Evolutionary conservation across 2,113 vertebrate genomes (phyloP).

Genomic region (Oryzias melastigma): DNA sequence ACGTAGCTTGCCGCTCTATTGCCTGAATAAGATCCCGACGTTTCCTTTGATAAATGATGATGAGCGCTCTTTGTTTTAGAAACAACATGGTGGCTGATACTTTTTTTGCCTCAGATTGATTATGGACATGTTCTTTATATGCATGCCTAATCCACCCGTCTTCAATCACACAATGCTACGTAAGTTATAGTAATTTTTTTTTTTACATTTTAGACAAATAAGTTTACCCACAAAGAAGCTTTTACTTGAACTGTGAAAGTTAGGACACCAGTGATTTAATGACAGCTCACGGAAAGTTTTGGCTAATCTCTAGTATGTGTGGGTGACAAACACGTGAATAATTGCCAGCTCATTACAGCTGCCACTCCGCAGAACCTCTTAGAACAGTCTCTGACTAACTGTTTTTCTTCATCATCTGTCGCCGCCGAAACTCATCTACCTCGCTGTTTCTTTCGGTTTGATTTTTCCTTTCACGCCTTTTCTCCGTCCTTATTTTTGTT

Average conservation of each 20-base stretch:
- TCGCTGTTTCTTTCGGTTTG: slow-evolving; percentile 24
- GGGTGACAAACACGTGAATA: slow-evolving; percentile 54
- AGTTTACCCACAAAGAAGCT: slow-evolving; percentile 11
- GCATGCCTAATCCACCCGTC: too few species aligned
- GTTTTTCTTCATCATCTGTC: slow-evolving; percentile 16
- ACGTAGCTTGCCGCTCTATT: too few species aligned
- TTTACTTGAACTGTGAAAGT: slow-evolving; percentile 32
- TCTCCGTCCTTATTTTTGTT: slow-evolving; percentile 2
- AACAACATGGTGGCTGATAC: too few species aligned
- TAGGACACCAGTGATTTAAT: slow-evolving; percentile 33
- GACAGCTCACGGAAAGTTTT: slow-evolving; percentile 39
- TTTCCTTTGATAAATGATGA: too few species aligned
- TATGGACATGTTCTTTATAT: too few species aligned
- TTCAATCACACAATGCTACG: too few species aligned
- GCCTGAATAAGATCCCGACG: too few species aligned
- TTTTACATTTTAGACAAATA: not conserved
- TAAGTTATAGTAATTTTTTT: too few species aligned
- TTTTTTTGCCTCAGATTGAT: too few species aligned
- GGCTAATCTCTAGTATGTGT: slow-evolving; percentile 39
- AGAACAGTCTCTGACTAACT: slow-evolving; percentile 49
- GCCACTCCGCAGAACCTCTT: slow-evolving; percentile 43
- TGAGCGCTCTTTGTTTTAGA: too few species aligned
- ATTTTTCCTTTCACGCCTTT: slow-evolving; percentile 21
- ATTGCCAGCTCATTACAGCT: slow-evolving; percentile 53
- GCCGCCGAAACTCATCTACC: slow-evolving; percentile 31